Evolutionary conservation across 2,113 vertebrate genomes (phyloP), one percentile per base, ranked within the genome.

Genomic region (Sapajus apella): DNA sequence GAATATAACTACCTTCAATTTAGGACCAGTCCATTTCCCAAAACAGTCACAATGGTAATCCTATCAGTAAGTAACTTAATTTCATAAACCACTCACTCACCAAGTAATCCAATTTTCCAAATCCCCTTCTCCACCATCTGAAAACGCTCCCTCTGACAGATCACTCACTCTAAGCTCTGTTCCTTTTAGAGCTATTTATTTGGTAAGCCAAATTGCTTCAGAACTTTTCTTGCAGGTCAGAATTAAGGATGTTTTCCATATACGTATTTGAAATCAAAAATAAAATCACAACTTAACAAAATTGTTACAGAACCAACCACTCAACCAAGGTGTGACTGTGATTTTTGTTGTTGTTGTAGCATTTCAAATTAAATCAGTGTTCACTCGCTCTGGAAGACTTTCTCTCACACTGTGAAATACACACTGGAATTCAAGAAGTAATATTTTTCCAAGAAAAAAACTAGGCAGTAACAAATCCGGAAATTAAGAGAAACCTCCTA

Each of bases 101-200:
- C 50, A 16, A 76, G 27, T 94, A 96, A 97, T 87, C 92, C 92
- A 52, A 72, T 95, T 81, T 95, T 76, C 90, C 55, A 95, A 87
- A 40, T 72, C 90, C 58, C 84, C 16, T 58, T 30, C 77, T 58
- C 10, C 73, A 23, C 20, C 4, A 58, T 16, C 81, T 10, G 27
- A 40, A 83, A 89, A 55, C 18, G 47, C 75, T 17, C 20, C 5
- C 37, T 45, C 73, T 4, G 4, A 20, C 75, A 25, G 87, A 23
- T 25, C 25, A 35, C 20, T 64, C 66, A 25, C 16, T 30, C 66
- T 32, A 35, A 68, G 16, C 37, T 25, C 21, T 0, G 8, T 1
- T 43, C 50, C 30, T 43, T 70, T n/a, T 2, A 52, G 11, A 32
- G 23, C 25, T 32, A 16, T 0, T 37, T 2, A 47, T 61, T 21